These are phyloP conservation scores for Lasioglossum marginatum DNA, from an alignment of 2,888 invertebrate genomes.

Conservation along the genomic window DNA sequence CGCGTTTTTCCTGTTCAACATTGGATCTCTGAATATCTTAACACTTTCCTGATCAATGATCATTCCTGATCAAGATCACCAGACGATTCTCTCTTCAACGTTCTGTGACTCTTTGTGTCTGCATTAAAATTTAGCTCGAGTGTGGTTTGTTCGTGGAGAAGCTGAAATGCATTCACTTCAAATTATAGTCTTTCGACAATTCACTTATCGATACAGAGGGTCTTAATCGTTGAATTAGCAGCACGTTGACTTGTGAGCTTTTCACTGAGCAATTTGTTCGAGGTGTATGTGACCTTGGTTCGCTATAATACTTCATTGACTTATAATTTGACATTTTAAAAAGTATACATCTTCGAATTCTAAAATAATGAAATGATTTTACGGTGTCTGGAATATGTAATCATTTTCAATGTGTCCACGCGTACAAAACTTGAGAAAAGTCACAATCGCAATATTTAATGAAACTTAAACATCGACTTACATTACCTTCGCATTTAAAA, in stretches of 20 bases:
- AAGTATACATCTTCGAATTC: background rate
- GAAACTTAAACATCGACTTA: background rate
- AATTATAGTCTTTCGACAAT: too few relatives aligned
- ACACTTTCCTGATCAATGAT: constrained; percentile 44
- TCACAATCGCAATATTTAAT: background rate
- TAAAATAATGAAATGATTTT: background rate
- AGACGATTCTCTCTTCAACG: background rate
- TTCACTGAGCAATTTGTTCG: background rate
- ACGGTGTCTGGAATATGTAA: background rate
- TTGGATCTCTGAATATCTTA: constrained; percentile 22
- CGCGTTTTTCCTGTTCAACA: constrained; percentile 26
- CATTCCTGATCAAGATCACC: background rate
- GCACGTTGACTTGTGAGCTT: background rate
- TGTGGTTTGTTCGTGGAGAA: background rate
- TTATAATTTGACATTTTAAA: background rate
- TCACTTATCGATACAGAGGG: too few relatives aligned
- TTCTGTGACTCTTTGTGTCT: background rate
- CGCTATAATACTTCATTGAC: too few relatives aligned
- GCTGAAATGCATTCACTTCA: background rate
- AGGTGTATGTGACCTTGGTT: background rate
- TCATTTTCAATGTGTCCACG: background rate
- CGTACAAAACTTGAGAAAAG: background rate
- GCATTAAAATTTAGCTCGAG: background rate
- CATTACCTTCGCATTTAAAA: background rate
- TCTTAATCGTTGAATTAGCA: background rate